These are phyloP conservation scores for Oryctes rhinoceros DNA, from an alignment of 1,140 invertebrate genomes.

Conservation along the genomic window DNA sequence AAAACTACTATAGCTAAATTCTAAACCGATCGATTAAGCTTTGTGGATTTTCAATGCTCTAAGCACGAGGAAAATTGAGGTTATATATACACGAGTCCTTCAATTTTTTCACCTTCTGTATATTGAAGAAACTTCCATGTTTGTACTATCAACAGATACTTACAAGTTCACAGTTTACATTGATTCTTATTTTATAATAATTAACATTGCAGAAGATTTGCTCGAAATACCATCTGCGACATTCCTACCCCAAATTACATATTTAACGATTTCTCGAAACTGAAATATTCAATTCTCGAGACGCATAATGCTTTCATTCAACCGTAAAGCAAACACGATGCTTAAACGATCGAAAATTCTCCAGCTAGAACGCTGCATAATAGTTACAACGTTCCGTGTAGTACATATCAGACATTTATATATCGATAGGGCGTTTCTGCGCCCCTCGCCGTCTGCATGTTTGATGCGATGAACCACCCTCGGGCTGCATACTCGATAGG, in stretches of 20 bases:
- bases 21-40: too few species aligned
- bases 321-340: neutral
- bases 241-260: neutral
- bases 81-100: too few species aligned
- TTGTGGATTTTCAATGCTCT: too few species aligned
- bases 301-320: neutral
- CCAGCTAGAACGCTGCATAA: neutral
- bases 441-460: conserved; percentile 45
- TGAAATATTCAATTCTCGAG: neutral
- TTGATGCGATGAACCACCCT: conserved; percentile 38
- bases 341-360: neutral
- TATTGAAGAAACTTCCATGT: too few species aligned
- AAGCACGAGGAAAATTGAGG: too few species aligned
- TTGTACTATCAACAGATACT: too few species aligned
- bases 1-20: too few species aligned
- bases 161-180: too few species aligned
- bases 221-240: neutral
- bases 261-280: too few species aligned
- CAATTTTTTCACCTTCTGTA: too few species aligned
- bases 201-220: too few species aligned
- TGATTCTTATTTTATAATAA: too few species aligned
- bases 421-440: conserved; percentile 48
- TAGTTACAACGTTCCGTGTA: conserved; percentile 5
- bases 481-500: conserved; percentile 47
- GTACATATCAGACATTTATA: conserved; percentile 41